phyloP scores from a whole-genome alignment of 2,797 vertebrate genomes.

The Semaprochilodus insignis region DNA sequence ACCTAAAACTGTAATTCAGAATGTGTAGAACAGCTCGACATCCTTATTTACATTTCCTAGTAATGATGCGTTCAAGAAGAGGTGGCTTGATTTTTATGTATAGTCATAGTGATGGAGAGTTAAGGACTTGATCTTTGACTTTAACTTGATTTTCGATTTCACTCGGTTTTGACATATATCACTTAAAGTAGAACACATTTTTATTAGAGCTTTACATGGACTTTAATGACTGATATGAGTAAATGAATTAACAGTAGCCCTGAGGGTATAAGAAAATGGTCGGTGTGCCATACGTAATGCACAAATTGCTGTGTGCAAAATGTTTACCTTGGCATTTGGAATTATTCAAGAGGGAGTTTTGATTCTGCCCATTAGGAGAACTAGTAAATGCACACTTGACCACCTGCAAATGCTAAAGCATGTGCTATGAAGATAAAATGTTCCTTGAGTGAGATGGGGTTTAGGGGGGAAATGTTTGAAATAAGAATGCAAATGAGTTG shows the following conservation, averaged over 20 bases:
- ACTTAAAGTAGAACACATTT: too few species aligned
- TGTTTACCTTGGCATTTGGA: not conserved
- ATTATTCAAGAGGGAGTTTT: slow-evolving; percentile 34
- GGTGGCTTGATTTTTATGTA: too few species aligned
- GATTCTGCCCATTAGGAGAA: slow-evolving; percentile 29
- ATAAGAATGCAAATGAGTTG: slow-evolving; percentile 74
- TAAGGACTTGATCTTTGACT: too few species aligned
- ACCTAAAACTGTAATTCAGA: too few species aligned
- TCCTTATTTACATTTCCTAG: too few species aligned
- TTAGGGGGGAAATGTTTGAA: slow-evolving; percentile 62
- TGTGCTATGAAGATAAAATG: slow-evolving; percentile 55
- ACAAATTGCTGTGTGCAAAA: not conserved
- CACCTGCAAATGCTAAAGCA: slow-evolving; percentile 46
- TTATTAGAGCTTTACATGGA: too few species aligned
- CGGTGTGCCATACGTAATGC: not conserved
- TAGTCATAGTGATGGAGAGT: too few species aligned
- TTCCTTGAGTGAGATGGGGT: slow-evolving; percentile 46
- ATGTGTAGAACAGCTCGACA: too few species aligned
- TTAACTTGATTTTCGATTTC: too few species aligned
- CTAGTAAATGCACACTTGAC: slow-evolving; percentile 46
- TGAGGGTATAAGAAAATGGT: not conserved
- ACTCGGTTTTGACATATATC: too few species aligned
- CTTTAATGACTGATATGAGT: not conserved
- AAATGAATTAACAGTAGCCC: not conserved
- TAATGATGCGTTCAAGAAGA: too few species aligned